Evolutionary conservation across 2,888 invertebrate genomes (phyloP), one percentile per base, ranked within the genome.

Genomic region (Mythimna loreyi): DNA sequence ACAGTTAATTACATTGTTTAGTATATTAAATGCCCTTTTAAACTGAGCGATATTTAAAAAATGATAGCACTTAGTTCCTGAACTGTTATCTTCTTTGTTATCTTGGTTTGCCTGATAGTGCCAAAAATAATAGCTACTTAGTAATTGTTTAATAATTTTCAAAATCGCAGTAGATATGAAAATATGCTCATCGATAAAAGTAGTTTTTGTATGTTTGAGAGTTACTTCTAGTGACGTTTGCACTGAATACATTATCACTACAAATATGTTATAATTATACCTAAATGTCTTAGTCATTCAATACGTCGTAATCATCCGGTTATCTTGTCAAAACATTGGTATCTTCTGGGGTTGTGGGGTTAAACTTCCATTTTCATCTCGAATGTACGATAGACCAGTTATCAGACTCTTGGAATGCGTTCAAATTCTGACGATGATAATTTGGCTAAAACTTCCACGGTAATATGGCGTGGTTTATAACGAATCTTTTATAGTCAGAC

Each of bases 341-440:
- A 62, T 67, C 36, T 62, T 33, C 53, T 21, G 19, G 52, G 60
- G 45, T 75, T 40, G 80, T 49, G 64, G 43, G 75, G 68, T 74
- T 68, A 68, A 53, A 66, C 53, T 58, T 66, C 47, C 21, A 64
- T 77, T 70, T 67, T 75, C 65, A 75, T 82, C 83, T 81, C 59
- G 83, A 82, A 82, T 80, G 71, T 80, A 81, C 82, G 64, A 58
- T 64, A 72, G 60, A 65, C 65, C 45, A n/a, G 52, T 64, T 66
- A 80, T 81, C 53, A 56, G 13, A 61, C 40, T 55, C 53, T 64
- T 43, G 50, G 55, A 40, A 52, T 59, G 55, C 62, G 67, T 53
- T 59, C n/a, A 66, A 67, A 59, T 73, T 60, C 50, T 47, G 13
- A 3, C 43, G n/a, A 53, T 43, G 30, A 66, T 56, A 43, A 58